Base-by-base conservation (phyloP, 1,140 invertebrate species). In the Drosophila orena region DNA sequence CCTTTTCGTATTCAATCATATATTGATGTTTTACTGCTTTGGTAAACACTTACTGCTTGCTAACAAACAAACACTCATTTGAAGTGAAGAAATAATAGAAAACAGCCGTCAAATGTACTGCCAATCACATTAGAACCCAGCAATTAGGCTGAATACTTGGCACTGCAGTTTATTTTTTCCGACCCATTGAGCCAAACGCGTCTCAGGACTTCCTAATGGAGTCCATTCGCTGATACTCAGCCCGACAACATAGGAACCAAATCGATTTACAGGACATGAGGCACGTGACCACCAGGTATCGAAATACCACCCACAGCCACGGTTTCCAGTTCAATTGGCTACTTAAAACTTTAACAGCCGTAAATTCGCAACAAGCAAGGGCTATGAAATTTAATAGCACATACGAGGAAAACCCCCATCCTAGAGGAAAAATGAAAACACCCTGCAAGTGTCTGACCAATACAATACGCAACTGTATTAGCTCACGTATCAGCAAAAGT, bases 381-480 rank as follows among this genome's bases (percentile, higher is more conserved):
- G 81, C 81, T 81, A 86, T 86, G 77, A 86, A 86, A 86, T 86
- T 86, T 86, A 86, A 86, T 86, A 86, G 81, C 81, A 74, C 64
- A 74, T 73, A 47, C 37, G 58, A 24, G 49, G 64, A 44, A 43
- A 49, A 22, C 42, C 44, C 56, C 56, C 66, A 47, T 49, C 44
- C 71, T 14, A 22, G 15, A 10, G 1, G 4, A 14, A 20, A 20
- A 20, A n/a, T n/a, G 17, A n/a, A 46, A 69, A 61, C 46, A 30
- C 27, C 57, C 60, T 43, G 30, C 7, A 27, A 50, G 37, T 54
- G 57, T 38, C 61, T 73, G 70, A 72, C 75, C 77, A 61, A 66
- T 64, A 55, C 73, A 72, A 79, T 81, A 86, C 81, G 81, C 74
- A 86, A 81, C 77, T 75, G 81, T 81, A 86, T 86, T 86, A 86